Conservation (phyloP, 2,113 vertebrate species). For the human (Homo sapiens) region GRCh38 chr16:20291001-20291500, state of each 20-base stretch:
- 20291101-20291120: not conserved
- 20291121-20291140: not conserved
- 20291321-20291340: not conserved
- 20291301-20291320: too few relatives aligned
- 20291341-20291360: not conserved
- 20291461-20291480: not conserved
- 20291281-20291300: not conserved
- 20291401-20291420: not conserved
- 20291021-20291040: not conserved
- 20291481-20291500: not conserved
- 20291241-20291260: fast-evolving
- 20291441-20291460: fast-evolving
- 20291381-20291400: not conserved
- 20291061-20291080: not conserved
- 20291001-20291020: not conserved
- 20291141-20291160: not conserved
- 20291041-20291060: not conserved
- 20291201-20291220: not conserved
- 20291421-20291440: not conserved
- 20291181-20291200: not conserved
- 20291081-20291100: not conserved
- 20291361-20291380: not conserved
- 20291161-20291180: not conserved
- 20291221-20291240: not conserved
- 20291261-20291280: not conserved